Conservation (phyloP, 2,888 invertebrate species). For the Campaea margaritaria region DNA sequence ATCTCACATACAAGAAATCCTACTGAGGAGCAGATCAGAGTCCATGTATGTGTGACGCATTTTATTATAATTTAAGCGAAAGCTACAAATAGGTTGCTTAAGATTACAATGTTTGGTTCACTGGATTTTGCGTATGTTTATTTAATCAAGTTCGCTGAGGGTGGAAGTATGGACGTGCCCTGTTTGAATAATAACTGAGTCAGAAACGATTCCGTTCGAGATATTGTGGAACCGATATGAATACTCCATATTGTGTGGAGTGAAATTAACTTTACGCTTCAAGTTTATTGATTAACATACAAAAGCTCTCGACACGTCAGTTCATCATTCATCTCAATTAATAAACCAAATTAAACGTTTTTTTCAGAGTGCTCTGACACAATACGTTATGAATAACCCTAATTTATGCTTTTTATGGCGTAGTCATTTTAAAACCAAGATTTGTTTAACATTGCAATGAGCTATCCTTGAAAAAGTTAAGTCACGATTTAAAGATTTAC, state of each 20-base stretch:
- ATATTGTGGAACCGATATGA: slow-evolving; percentile 10
- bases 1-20: no score
- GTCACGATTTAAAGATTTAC: no score
- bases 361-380: no score
- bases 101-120: not conserved
- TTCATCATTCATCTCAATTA: not conserved
- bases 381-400: no score
- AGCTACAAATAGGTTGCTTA: not conserved
- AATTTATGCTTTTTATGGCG: no score
- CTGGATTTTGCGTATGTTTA: slow-evolving; percentile 3
- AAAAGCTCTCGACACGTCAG: slow-evolving; percentile 37
- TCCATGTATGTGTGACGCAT: no score
- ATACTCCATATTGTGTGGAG: slow-evolving; percentile 14
- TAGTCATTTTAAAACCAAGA: no score
- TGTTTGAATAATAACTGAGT: slow-evolving; percentile 27
- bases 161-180: slow-evolving; percentile 14
- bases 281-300: slow-evolving; percentile 42
- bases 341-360: no score
- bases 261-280: slow-evolving; percentile 7
- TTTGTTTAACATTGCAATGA: no score
- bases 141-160: slow-evolving; percentile 10
- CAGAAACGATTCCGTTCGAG: slow-evolving; percentile 15
- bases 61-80: not conserved
- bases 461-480: no score
- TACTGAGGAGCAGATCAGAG: no score